phyloP scores from a whole-genome alignment of 2,797 vertebrate species.

The Heterohyrax brucei region DNA sequence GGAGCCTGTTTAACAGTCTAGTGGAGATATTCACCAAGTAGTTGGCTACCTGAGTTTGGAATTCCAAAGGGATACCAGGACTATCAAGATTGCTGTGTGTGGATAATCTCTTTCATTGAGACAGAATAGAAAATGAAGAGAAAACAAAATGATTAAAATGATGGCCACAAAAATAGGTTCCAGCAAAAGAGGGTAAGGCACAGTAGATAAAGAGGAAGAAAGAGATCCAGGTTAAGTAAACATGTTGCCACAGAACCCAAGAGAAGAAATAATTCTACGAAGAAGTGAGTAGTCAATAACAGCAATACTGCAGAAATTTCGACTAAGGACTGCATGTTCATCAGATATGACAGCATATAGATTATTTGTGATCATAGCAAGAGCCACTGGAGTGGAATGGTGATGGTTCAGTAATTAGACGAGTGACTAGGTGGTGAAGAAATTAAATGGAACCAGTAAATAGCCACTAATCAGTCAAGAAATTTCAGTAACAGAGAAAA shows the following conservation, averaged over 20 bases:
- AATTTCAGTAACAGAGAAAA: background rate
- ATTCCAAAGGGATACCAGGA: background rate
- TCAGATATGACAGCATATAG: background rate
- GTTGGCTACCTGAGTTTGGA: background rate
- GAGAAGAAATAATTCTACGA: background rate
- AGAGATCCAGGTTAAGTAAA: background rate
- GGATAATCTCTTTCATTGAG: background rate
- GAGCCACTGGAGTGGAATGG: background rate
- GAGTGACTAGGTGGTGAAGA: background rate
- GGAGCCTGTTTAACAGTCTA: background rate
- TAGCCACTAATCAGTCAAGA: background rate
- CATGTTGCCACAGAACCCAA: background rate
- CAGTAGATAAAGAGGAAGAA: background rate
- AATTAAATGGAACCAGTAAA: background rate
- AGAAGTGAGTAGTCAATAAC: background rate
- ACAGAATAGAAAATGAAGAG: background rate
- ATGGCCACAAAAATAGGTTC: background rate
- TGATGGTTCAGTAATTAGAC: background rate
- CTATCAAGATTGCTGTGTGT: no score
- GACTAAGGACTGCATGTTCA: background rate
- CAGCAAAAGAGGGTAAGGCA: background rate
- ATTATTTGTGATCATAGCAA: background rate
- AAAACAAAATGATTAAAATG: background rate
- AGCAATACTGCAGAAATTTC: background rate
- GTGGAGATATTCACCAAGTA: background rate